Base-by-base conservation (phyloP, 1,140 invertebrate species). In the Brachystomella parvula region DNA sequence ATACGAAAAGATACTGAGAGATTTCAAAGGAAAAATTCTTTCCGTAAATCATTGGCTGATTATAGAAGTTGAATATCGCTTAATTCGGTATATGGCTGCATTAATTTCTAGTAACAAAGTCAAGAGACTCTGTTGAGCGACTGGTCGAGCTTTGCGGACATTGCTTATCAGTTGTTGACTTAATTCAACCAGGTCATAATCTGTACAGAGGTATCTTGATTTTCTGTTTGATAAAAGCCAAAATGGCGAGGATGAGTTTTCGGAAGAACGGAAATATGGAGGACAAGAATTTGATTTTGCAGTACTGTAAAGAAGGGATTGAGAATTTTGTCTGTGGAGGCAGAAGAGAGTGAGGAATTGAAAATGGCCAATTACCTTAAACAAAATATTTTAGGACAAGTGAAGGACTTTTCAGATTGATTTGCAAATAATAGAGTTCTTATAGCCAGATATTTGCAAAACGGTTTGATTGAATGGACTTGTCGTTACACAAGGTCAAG, bases 31-130 rank as follows among this genome's bases (percentile, higher is more conserved):
- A 33, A 17, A 12, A 9, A 33, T 24, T 17, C 6, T 60, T 6
- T 30, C 28, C 31, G 26, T 6, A 30, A 60, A 60, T 60, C 58
- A 60, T 60, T 15, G 15, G 29, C 58, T 60, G 31, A 33, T 60
- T 9, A 60, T 60, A 3, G 58, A 60, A 6, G 31, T 60, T 33
- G 58, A 60, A 60, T 60, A 12, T 60, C 15, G 31, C 9, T 28
- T 60, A 9, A 31, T 60, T 15, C 29, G 31, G 24, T 9, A 3
- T 15, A 15, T 60, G 6, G 58, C 9, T 12, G 29, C 6, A 57
- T 21, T n/a, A 9, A 12, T 15, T 60, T 56, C 21, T n/a, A 56
- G 6, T 21, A 6, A 24, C 12, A 28, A 60, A 60, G 24, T 30
- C 29, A 30, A 3, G 58, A 3, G 28, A 28, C 28, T 15, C 3